Evolutionary conservation across 2,888 invertebrate species (phyloP), one percentile per base, ranked within the genome.

Genomic region (Sympetrum striolatum): DNA sequence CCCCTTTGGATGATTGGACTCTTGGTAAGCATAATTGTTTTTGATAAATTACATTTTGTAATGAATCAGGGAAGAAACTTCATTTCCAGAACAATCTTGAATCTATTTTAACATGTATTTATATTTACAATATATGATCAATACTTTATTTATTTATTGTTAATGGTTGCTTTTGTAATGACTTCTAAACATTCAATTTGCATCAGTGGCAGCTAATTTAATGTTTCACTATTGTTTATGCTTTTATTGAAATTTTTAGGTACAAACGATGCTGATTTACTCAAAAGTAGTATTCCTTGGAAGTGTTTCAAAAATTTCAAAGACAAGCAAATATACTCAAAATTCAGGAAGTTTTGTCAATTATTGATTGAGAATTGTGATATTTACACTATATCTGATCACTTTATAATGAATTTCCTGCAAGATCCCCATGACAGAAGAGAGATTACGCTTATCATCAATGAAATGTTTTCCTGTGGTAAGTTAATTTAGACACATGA

Each of bases 391-490:
- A 92, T 97, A 73, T 94, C 95, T 18, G 96, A 97, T 93, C 94
- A 94, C 90, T 94, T 97, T 90, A 93, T 96, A 39, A 96, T 96
- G 81, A 92, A 95, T 90, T 95, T 96, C 92, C 92, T 93, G 0
- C 94, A 94, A 91, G 94, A 95, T 48, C 93, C 94, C 12, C 94
- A 94, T 37, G 93, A 95, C 81, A 94, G 94, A 91, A 96, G 95
- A 91, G 97, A 97, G 93, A 94, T 96, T 5, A 95, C 95, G 10
- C 94, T 95, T 90, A 92, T 96, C 82, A 93, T 96, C 90, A 96
- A 96, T 93, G 95, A 94, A 93, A 94, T 96, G 22, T 86, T 86
- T n/a, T 86, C 86, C 8, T 18, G 35, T 86, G 86, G 86, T 86
- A 35, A 86, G 86, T 37, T 12, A 39, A 14, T 25, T 35, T 18